Base-by-base conservation (phyloP, 2,888 invertebrate genomes). In the Alloplasta piceator region DNA sequence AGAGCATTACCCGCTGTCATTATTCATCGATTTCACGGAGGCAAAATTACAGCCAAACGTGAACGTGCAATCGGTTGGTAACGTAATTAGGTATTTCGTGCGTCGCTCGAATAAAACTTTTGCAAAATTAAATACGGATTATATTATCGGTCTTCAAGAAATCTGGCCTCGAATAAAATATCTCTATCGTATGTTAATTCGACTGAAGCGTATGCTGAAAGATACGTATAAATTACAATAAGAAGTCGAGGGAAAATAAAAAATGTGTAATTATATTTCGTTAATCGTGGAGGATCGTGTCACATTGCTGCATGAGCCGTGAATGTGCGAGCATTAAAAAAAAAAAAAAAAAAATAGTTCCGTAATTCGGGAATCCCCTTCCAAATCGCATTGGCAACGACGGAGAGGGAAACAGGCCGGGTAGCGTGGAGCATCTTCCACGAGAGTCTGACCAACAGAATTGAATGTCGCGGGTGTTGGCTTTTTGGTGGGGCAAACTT, bases 101-200 rank as follows among this genome's bases (percentile, higher is more conserved):
- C 41, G 60, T 67, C 50, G 67, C 36, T 48, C 5, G 39, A n/a
- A 26, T 26, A 26, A 26, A 26, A 6, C 56, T 50, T 70, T 14
- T 61, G 75, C 39, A 46, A 41, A 9, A 38, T 70, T 63, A 71
- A 80, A 75, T 61, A 56, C 50, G 16, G 71, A 78, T 78, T 43
- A 78, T 71, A 63, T 74, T 78, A 78, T 74, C 60, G 36, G 14
- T 55, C 39, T 39, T 55, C 41, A 36, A 61, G 71, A 48, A 66
- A 60, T 50, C 58, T 60, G 70, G 14, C 60, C 48, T 50, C 14
- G 43, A 41, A 12, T 39, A 58, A 78, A 75, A 78, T 74, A 82
- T 72, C 78, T 78, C 67, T 74, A 75, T 82, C 78, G 67, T 67
- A 68, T 75, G 71, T 82, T 82, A 78, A 78, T 78, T 39, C 58